phyloP scores from a whole-genome alignment of 2,113 vertebrate genomes.

The Dromas ardeola region DNA sequence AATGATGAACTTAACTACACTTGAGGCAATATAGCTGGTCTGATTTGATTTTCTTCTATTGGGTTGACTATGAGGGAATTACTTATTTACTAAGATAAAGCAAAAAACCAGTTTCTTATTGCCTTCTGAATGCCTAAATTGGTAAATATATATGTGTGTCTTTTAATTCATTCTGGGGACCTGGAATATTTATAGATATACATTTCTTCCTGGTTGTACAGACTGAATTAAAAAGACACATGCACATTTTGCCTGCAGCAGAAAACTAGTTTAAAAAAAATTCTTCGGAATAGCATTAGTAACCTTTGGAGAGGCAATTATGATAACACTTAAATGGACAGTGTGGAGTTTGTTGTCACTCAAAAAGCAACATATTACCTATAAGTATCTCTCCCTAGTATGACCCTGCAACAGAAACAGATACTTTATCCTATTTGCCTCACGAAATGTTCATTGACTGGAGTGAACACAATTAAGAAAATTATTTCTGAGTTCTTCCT shows the following conservation, averaged over 20 bases:
- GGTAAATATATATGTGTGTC: conserved; percentile 73
- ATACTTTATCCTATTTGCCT: neutral
- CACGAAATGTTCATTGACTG: neutral
- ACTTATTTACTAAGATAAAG: conserved; percentile 84
- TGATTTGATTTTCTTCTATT: conserved; percentile 82
- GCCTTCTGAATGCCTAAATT: conserved; percentile 71
- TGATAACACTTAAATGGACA: conserved; percentile 63
- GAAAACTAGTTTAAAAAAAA: conserved; percentile 65
- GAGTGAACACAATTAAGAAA: neutral
- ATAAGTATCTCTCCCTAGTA: neutral
- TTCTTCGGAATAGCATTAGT: conserved; percentile 61
- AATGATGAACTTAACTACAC: conserved; percentile 85
- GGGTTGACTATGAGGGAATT: conserved; percentile 74
- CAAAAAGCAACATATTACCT: conserved; percentile 31
- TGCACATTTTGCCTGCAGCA: conserved; percentile 47
- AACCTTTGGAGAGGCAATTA: conserved; percentile 72
- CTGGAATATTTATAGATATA: conserved; percentile 52
- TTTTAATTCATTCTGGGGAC: conserved; percentile 74
- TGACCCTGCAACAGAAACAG: neutral
- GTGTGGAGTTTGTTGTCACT: conserved; percentile 57
- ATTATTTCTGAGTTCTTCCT: neutral
- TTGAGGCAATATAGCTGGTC: conserved; percentile 80
- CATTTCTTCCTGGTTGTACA: conserved; percentile 21
- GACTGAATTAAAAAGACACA: conserved; percentile 33
- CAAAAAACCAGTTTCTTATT: conserved; percentile 77